A percentile compares a stretch with the other conserved stretches of the same genome.
These are phyloP conservation scores for Clupea harengus DNA, from an alignment of 2,113 vertebrate genomes.

Conservation along the genomic window DNA sequence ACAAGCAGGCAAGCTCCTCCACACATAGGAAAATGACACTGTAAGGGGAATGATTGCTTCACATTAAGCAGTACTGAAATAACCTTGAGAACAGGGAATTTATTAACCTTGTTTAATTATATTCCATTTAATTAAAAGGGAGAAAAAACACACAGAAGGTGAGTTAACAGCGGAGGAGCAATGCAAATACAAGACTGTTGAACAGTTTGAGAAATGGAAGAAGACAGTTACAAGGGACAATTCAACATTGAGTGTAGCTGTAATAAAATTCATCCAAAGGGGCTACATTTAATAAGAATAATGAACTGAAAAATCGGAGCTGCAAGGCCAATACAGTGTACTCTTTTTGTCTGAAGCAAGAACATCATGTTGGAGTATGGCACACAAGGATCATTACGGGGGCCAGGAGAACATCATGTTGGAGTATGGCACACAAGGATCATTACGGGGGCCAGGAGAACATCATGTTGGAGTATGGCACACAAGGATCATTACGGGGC, in stretches of 20 bases:
- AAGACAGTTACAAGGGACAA: background rate
- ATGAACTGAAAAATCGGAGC: background rate
- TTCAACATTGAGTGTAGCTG: background rate
- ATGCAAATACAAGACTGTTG: background rate
- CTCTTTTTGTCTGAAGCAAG: background rate
- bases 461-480: background rate
- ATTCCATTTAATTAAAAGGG: background rate
- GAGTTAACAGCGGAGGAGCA: background rate
- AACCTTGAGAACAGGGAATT: slow-evolving; percentile 10
- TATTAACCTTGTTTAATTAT: slow-evolving; percentile 9
- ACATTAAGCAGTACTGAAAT: slow-evolving; percentile 1
- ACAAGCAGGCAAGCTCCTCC: background rate
- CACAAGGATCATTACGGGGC: background rate
- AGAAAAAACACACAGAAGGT: background rate
- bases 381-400: background rate
- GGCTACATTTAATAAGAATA: background rate
- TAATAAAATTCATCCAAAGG: background rate
- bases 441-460: background rate
- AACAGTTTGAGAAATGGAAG: slow-evolving; percentile 1
- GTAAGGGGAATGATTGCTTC: background rate
- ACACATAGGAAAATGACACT: background rate
- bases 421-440: background rate
- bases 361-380: background rate
- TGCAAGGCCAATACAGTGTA: background rate
- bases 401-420: background rate